phyloP scores from a whole-genome alignment of 2,888 invertebrate genomes.

The Stenoptilia bipunctidactyla region DNA sequence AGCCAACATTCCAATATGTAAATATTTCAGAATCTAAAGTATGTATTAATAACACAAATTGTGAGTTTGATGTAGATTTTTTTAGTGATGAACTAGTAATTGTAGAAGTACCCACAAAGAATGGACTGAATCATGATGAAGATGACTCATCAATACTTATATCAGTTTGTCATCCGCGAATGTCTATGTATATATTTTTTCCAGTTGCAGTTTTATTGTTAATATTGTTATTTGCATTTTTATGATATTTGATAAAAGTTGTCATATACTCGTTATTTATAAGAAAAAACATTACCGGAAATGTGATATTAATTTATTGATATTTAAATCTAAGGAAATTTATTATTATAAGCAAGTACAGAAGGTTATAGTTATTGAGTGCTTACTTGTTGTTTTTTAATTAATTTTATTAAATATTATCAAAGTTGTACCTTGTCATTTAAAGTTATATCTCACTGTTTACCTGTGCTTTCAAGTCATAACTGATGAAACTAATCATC shows the following conservation, averaged over 20 bases:
- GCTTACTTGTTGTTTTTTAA: no score
- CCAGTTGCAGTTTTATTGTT: constrained; percentile 82
- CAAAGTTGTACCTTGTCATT: no score
- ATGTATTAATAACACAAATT: constrained; percentile 83
- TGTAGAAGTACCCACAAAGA: constrained; percentile 85
- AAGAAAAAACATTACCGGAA: constrained; percentile 54
- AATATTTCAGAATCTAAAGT: constrained; percentile 75
- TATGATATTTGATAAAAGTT: constrained; percentile 68
- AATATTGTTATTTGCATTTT: constrained; percentile 84
- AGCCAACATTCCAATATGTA: constrained; percentile 84
- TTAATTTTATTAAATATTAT: no score
- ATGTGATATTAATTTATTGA: constrained; percentile 63
- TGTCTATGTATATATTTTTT: constrained; percentile 84
- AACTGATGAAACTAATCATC: no score
- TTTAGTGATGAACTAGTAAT: constrained; percentile 84
- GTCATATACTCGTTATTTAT: constrained; percentile 41
- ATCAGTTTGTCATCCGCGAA: constrained; percentile 85
- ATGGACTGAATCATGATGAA: constrained; percentile 82
- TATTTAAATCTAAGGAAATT: constrained; percentile 1
- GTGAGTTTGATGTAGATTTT: constrained; percentile 79
- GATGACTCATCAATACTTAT: constrained; percentile 79
- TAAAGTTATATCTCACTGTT: no score
- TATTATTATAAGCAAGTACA: constrained; percentile 1
- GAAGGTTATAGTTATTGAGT: neutral
- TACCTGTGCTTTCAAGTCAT: no score